A percentile compares a stretch with the other conserved stretches of the same genome.
Evolutionary conservation across 2,888 invertebrate species (phyloP).

Genomic region (Leptopilina syphax): DNA sequence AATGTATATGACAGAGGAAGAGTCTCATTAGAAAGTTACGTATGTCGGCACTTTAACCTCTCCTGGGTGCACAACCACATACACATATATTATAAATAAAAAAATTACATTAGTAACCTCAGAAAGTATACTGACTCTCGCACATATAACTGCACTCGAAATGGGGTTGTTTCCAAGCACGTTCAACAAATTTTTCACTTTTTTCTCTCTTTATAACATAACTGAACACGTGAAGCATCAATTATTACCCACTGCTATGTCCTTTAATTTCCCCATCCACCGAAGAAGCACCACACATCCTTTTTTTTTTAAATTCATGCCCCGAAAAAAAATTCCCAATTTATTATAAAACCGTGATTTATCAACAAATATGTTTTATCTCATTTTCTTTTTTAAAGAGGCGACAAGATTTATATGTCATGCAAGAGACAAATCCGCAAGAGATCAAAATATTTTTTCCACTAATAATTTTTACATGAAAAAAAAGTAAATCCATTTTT

Average conservation of each 20-base stretch:
- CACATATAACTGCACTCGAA: conserved; percentile 20
- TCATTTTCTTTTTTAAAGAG: neutral
- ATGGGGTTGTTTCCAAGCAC: conserved; percentile 24
- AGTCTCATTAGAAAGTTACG: conserved; percentile 41
- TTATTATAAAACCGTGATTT: neutral
- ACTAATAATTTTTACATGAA: no score
- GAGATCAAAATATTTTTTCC: no score
- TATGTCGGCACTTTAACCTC: conserved; percentile 34
- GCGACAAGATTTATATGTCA: neutral
- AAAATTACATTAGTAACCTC: neutral
- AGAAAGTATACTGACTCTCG: conserved; percentile 7
- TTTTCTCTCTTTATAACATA: neutral
- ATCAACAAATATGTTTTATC: neutral
- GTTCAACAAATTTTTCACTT: conserved; percentile 24
- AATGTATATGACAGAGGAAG: conserved; percentile 35
- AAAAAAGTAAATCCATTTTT: neutral
- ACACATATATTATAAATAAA: neutral
- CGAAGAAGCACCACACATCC: neutral
- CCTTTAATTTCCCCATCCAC: conserved; percentile 11
- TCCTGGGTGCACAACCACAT: conserved; percentile 20
- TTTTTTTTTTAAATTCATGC: neutral
- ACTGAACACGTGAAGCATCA: neutral
- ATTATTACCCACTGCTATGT: conserved; percentile 7
- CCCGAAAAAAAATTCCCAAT: neutral
- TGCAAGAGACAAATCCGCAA: neutral